Evolutionary conservation across 1,140 invertebrate species (phyloP), one percentile per base, ranked within the genome.

Genomic region (Zaprionus inermis): DNA sequence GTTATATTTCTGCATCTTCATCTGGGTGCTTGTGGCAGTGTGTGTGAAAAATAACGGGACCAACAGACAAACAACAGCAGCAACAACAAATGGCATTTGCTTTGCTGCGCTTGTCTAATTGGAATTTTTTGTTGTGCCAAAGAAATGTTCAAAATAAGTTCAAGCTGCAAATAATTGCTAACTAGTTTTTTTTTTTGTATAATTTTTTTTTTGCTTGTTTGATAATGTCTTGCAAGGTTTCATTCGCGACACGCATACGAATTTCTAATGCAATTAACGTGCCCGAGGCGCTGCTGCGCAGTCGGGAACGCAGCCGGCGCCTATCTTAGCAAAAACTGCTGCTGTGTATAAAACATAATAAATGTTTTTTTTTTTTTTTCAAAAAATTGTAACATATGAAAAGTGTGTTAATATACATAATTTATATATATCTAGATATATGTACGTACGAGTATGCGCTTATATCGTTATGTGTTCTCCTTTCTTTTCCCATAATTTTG

Each of bases 221-320:
- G 56, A 57, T 72, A 54, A 57, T 60, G 58, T 66, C 58, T 74
- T 74, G 71, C 69, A 81, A 78, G 79, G 79, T 74, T 78, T 78
- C 71, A 72, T 65, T 59, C 68, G 38, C 73, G 73, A 76, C 73
- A 76, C 73, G 79, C 81, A 76, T 79, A 78, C 79, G 84, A 88
- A 83, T 88, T 89, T 88, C 77, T 88, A 88, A 88, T 88, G 78
- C 76, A 85, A 85, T 85, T 85, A 85, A 84, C 68, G 81, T 61
- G 63, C 51, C 36, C 57, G 74, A 57, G 34, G 36, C 51, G 56
- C 60, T 18, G 70, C 34, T 57, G 36, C 52, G 77, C 60, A 44
- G 49, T 38, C 61, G 32, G 20, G 49, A 51, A 61, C 60, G 73
- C 36, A 30, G 68, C 55, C 56, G 59, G 14, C 28, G 57, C 32